Percentiles rank a stretch among this genome's conserved stretches.
phyloP scores from a whole-genome alignment of 1,140 invertebrate species.

The Drosophila nebulosa region DNA sequence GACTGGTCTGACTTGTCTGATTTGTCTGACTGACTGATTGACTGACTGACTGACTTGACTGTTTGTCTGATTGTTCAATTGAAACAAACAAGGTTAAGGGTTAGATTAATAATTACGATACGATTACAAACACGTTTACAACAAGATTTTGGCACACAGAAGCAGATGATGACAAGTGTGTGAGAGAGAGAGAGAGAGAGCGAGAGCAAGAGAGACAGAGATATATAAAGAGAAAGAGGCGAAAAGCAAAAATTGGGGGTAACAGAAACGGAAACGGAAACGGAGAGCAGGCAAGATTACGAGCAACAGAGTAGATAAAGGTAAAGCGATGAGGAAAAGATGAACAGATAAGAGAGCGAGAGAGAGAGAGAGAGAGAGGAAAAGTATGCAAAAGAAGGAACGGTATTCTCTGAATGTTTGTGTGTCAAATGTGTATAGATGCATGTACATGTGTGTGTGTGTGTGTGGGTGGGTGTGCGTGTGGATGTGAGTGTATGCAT shows the following conservation, averaged over 20 bases:
- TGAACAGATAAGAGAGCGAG: conserved; percentile 23
- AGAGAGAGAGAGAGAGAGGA: conserved; percentile 8
- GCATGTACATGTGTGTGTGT: conserved; percentile 5
- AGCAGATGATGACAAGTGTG: background rate
- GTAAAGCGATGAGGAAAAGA: conserved; percentile 22
- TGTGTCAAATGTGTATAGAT: no score
- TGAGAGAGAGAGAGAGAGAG: conserved; percentile 12
- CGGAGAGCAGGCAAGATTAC: conserved; percentile 1
- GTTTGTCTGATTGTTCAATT: conserved; percentile 50
- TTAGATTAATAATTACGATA: conserved; percentile 50
- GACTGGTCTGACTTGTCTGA: conserved; percentile 30
- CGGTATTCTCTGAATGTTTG: conserved; percentile 20
- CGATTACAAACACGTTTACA: conserved; percentile 42
- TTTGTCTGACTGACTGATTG: conserved; percentile 49
- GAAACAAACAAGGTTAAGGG: conserved; percentile 50
- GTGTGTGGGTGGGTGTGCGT: conserved; percentile 15
- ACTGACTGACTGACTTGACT: conserved; percentile 20
- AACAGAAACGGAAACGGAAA: background rate
- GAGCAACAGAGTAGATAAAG: background rate
- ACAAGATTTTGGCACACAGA: conserved; percentile 18
- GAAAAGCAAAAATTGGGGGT: background rate
- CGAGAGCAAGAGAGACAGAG: conserved; percentile 1
- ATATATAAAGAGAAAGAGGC: background rate
- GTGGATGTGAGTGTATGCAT: conserved; percentile 4
- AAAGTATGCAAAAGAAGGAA: conserved; percentile 41